A percentile compares a stretch with the other conserved stretches of the same genome.
These are phyloP conservation scores for Cristatella mucedo DNA, from an alignment of 2,888 invertebrate species.

Conservation along the genomic window DNA sequence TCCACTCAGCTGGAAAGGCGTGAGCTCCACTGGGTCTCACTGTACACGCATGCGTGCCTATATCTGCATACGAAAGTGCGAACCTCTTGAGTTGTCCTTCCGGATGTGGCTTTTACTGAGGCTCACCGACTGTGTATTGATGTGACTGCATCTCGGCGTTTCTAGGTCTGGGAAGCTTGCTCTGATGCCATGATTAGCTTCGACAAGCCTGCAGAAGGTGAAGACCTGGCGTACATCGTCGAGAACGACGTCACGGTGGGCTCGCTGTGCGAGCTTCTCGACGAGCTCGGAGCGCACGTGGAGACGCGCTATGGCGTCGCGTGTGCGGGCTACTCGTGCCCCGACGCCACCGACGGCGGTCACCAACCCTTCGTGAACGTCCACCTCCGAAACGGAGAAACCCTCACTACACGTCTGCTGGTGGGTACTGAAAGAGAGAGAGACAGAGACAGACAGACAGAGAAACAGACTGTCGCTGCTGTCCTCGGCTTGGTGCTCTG, in stretches of 20 bases:
- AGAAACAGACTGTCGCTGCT: no score
- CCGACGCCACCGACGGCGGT: slow-evolving; percentile 9
- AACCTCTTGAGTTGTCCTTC: no score
- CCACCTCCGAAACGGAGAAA: slow-evolving; percentile 30
- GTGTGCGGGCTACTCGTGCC: not conserved
- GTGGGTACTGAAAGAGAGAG: slow-evolving; percentile 28
- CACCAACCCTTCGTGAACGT: slow-evolving; percentile 29
- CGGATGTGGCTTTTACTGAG: no score
- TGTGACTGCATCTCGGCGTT: no score
- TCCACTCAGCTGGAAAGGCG: no score
- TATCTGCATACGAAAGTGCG: no score
- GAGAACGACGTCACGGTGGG: slow-evolving; percentile 77
- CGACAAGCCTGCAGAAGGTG: slow-evolving; percentile 43
- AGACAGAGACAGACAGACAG: no score
- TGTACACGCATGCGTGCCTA: no score
- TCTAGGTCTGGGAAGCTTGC: slow-evolving; percentile 77
- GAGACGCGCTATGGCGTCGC: not conserved
- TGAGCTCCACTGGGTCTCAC: no score
- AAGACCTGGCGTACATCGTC: slow-evolving; percentile 72
- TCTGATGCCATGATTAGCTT: slow-evolving; percentile 72
- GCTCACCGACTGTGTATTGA: no score
- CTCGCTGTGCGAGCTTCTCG: slow-evolving; percentile 42
- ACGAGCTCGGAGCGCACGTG: not conserved
- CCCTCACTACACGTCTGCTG: slow-evolving; percentile 37
- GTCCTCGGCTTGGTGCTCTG: no score